Percentiles rank a stretch among this genome's conserved stretches.
Conservation (phyloP, 1,140 invertebrate species). For the Caenorhabditis latens region DNA sequence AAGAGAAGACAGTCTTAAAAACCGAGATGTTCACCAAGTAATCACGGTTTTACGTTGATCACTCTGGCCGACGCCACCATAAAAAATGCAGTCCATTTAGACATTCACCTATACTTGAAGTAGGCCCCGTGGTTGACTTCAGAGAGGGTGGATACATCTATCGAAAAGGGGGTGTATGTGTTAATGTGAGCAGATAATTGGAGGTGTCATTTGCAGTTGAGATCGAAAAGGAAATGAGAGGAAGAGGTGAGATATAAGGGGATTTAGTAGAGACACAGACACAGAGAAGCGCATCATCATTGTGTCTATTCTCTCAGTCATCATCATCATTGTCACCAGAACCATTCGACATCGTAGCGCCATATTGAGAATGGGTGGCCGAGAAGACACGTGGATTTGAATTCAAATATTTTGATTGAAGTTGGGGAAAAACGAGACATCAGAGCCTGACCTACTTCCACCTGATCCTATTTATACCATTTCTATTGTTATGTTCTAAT, state of each 20-base stretch:
- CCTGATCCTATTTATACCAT: no score
- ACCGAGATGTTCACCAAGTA: no score
- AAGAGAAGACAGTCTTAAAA: no score
- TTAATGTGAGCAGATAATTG: slow-evolving; percentile 56
- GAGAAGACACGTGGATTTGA: no score
- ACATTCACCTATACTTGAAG: no score
- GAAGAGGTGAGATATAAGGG: neutral
- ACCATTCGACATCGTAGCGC: neutral
- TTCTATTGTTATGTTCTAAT: neutral
- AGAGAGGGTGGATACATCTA: neutral
- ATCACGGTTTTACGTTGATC: no score
- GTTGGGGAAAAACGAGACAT: no score
- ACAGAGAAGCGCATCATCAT: neutral
- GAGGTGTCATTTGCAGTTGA: slow-evolving; percentile 49
- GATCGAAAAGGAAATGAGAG: slow-evolving; percentile 11
- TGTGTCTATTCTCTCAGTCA: neutral
- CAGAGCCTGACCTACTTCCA: no score
- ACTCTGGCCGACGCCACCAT: no score
- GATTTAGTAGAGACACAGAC: neutral
- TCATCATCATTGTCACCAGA: slow-evolving; percentile 39
- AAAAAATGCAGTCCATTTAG: no score
- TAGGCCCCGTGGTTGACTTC: no score
- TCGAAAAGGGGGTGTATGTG: slow-evolving; percentile 6
- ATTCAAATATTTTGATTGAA: no score
- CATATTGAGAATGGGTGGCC: neutral